Conservation (phyloP, 1,140 invertebrate genomes). For the Cecropterus lyciades region DNA sequence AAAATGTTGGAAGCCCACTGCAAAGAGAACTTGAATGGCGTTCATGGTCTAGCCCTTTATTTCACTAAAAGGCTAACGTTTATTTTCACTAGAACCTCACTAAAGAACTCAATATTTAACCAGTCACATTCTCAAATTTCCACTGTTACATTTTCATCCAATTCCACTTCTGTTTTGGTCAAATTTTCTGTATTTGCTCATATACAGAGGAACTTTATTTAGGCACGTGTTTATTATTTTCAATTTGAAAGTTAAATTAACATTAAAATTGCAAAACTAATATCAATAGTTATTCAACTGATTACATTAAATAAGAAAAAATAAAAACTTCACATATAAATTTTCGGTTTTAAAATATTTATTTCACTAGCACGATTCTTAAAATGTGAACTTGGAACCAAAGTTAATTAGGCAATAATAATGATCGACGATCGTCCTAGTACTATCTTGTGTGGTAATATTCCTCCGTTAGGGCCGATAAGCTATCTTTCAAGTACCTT, state of each 20-base stretch:
- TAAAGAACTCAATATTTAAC: neutral
- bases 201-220: conserved; percentile 39
- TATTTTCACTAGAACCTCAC: neutral
- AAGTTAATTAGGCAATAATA: conserved; percentile 11
- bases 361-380: conserved; percentile 4
- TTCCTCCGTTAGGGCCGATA: conserved; percentile 41
- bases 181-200: conserved; percentile 46
- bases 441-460: conserved; percentile 37
- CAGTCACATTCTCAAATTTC: conserved; percentile 21
- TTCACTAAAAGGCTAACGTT: neutral
- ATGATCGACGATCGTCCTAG: neutral
- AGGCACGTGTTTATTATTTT: conserved; percentile 17
- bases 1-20: conserved; percentile 62
- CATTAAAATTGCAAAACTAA: neutral
- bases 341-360: no score
- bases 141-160: conserved; percentile 43
- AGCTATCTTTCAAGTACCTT: conserved; percentile 8
- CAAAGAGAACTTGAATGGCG: conserved; percentile 59
- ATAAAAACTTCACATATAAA: no score
- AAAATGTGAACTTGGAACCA: conserved; percentile 4
- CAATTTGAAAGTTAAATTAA: neutral
- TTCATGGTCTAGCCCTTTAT: conserved; percentile 37
- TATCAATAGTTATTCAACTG: no score
- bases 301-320: no score
- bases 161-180: conserved; percentile 55